Evolutionary conservation across 1,140 invertebrate species (phyloP), one percentile per base, ranked within the genome.

Genomic region (Neodiprion fabricii): DNA sequence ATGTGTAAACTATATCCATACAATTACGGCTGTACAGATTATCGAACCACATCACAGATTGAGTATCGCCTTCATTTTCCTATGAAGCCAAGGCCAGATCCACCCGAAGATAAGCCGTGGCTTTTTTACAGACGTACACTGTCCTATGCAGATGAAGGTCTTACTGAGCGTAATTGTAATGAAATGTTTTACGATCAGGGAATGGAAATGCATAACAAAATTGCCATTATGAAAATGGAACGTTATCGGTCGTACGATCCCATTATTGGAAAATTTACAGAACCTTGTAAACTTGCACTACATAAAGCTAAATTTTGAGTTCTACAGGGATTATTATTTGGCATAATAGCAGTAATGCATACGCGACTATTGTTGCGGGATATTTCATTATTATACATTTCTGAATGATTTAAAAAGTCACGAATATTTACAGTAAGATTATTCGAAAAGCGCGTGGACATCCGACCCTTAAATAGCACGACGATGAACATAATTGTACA

Each of bases 131-230:
- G 82, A 21, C 76, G 81, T 9, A 82, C 80, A 9, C 65, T 82
- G 12, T 78, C 81, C 10, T 82, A 82, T 17, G 75, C 21, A 67
- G 74, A 68, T 7, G 49, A 82, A 11, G 70, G 75, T 66, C 75
- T 84, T 3, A 77, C 78, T 28, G 79, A 77, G 53, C 70, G 78
- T 40, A 49, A 79, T 14, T 81, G 80, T 1, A 28, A 73, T 0
- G 50, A 72, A 9, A 83, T 71, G 9, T 84, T 83, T 71, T 67
- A 83, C 21, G 82, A 84, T 9, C 82, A 84, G n/a, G 53, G 81
- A 71, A 78, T 84, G 74, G 77, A 82, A 11, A 65, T 80, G 17
- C 76, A 82, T 48, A 28, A 72, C 12, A 75, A 48, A 67, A 79
- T 83, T 75, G 78, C 82, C 7, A 73, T 76, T 0, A 48, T 81